Evolutionary conservation across 2,888 invertebrate species (phyloP), one percentile per base, ranked within the genome.

Genomic region (Hydraecia micacea): DNA sequence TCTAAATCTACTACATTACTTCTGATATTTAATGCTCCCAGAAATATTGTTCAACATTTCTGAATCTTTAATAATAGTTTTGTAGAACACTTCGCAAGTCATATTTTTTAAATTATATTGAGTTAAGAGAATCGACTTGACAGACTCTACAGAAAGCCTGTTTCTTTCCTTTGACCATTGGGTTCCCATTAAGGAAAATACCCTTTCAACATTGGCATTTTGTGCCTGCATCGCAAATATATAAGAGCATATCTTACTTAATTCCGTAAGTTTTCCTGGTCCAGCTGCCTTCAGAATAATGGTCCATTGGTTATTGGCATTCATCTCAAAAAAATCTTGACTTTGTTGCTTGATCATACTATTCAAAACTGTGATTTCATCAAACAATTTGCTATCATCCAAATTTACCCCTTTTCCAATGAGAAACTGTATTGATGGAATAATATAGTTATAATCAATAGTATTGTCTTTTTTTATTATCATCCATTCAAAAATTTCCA

Each of bases 151-250:
- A 70, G 67, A 70, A 70, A 70, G 70, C 18, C 70, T 70, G 70
- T 70, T 70, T n/a, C 70, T 70, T 55, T 70, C 66, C 13, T 73
- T 66, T 52, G 73, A 73, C 77, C 68, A 77, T 67, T 77, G 73
- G 65, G 73, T 60, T 71, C 79, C 76, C 71, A 76, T 71, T 60
- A 76, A 32, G 65, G 77, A 80, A 72, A 73, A 80, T 0, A 80
- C 80, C 74, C 76, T 80, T 77, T 80, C 76, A 52, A 77, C 77
- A 80, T 67, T 62, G 55, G 80, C 76, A 62, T 80, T 77, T 76
- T 80, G 68, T 55, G 73, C 72, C 66, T 70, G 75, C 65, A 76
- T 73, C n/a, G 73, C 68, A 80, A 80, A 79, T 70, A 67, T 75
- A 79, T 63, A 79, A 32, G 67, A 65, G 72, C 70, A 75, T 75